phyloP scores from a whole-genome alignment of 2,888 invertebrate genomes.

The Lepetodrilus schrolli region DNA sequence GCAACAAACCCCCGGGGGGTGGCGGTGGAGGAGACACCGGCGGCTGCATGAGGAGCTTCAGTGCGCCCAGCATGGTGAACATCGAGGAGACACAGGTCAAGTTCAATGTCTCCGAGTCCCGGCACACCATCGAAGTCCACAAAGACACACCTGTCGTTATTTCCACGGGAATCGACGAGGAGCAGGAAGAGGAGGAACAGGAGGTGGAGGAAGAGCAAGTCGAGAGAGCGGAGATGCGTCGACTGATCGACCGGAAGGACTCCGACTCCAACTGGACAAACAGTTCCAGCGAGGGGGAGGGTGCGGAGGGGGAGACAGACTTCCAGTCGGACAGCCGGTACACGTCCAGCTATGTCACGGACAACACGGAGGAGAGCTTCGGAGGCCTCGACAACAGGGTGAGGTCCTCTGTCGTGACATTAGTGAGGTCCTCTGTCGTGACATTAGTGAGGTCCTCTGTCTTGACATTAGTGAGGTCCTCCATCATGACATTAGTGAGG shows the following conservation, averaged over 20 bases:
- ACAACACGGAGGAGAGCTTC: conserved; percentile 70
- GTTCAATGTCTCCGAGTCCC: conserved; percentile 41
- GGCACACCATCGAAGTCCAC: neutral
- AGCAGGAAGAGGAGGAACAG: conserved; percentile 31
- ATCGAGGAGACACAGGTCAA: conserved; percentile 66
- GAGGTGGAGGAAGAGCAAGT: conserved; percentile 34
- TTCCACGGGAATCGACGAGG: conserved; percentile 30
- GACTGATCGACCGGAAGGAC: neutral
- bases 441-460: no score
- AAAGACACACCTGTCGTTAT: conserved; percentile 2
- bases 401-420: no score
- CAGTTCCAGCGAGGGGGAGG: conserved; percentile 29
- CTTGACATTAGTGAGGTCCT: no score
- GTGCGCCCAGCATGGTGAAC: conserved; percentile 67
- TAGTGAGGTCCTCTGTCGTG: no score
- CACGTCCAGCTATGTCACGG: conserved; percentile 70
- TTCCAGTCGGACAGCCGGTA: conserved; percentile 61
- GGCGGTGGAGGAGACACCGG: no score
- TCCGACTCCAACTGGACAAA: conserved; percentile 33
- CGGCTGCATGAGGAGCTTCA: conserved; percentile 40
- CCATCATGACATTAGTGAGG: no score
- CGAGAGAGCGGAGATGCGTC: neutral
- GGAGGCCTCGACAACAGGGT: conserved; percentile 72
- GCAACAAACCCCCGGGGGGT: neutral
- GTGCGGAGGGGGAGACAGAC: conserved; percentile 42